Percentiles rank a stretch among this genome's conserved stretches.
phyloP scores from a whole-genome alignment of 1,140 invertebrate species.

The Ostrea edulis region DNA sequence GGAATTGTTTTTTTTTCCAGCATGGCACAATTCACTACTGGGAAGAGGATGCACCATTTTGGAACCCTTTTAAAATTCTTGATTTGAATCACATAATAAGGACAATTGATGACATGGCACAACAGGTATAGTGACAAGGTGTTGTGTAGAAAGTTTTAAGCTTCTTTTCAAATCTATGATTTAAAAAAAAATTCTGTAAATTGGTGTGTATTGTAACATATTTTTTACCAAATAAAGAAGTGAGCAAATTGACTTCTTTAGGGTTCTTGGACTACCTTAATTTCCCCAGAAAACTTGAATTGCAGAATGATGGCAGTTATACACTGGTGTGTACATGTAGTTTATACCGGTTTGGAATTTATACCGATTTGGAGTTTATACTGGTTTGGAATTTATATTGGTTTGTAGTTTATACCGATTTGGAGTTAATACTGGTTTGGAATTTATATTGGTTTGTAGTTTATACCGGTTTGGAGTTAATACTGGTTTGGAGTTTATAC shows the following conservation, averaged over 20 bases:
- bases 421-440: too few species aligned
- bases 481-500: too few species aligned
- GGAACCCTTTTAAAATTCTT: slow-evolving; percentile 63
- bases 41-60: slow-evolving; percentile 46
- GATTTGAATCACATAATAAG: slow-evolving; percentile 63
- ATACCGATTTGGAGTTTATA: too few species aligned
- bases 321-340: too few species aligned
- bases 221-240: too few species aligned
- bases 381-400: too few species aligned
- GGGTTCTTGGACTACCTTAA: not conserved
- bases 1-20: not conserved
- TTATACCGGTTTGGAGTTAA: too few species aligned
- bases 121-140: slow-evolving; percentile 49
- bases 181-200: not conserved
- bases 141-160: not conserved
- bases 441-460: too few species aligned
- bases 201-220: not conserved
- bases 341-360: too few species aligned
- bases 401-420: too few species aligned
- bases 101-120: slow-evolving; percentile 62
- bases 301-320: not conserved
- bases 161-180: not conserved
- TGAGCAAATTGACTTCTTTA: too few species aligned
- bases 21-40: slow-evolving; percentile 14
- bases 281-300: not conserved